phyloP scores from a whole-genome alignment of 2,888 invertebrate genomes.

The Papilio gigon region DNA sequence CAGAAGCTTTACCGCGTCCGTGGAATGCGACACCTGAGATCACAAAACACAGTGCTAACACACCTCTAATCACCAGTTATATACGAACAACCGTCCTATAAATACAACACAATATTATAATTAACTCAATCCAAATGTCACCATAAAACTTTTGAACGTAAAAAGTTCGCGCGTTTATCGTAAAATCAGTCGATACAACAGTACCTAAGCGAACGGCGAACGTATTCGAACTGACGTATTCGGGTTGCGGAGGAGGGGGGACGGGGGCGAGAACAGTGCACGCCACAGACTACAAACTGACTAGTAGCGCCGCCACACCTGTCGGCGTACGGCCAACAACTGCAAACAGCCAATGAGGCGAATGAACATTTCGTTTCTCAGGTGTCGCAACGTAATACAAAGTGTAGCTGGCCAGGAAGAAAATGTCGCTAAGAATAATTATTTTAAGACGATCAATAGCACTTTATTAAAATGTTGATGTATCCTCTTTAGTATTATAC shows the following conservation, averaged over 20 bases:
- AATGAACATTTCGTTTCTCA: constrained; percentile 52
- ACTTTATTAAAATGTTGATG: too few relatives aligned
- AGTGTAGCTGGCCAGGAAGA: constrained; percentile 57
- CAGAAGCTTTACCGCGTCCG: constrained; percentile 74
- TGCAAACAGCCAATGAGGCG: constrained; percentile 49
- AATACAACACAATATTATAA: constrained; percentile 48
- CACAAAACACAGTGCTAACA: constrained; percentile 68
- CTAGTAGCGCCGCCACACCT: constrained; percentile 67
- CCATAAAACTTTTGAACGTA: constrained; percentile 52
- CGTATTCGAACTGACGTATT: constrained; percentile 65
- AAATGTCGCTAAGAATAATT: too few relatives aligned
- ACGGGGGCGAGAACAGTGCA: constrained; percentile 48
- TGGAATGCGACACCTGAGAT: constrained; percentile 79
- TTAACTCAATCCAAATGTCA: constrained; percentile 48
- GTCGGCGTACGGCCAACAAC: constrained; percentile 50
- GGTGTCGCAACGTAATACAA: constrained; percentile 52
- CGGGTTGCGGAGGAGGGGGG: constrained; percentile 47
- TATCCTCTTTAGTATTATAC: too few relatives aligned
- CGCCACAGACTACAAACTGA: constrained; percentile 47
- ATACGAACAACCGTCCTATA: constrained; percentile 49
- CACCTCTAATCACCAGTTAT: constrained; percentile 49
- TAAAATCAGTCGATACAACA: constrained; percentile 48
- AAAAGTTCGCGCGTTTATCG: constrained; percentile 69
- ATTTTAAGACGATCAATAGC: too few relatives aligned
- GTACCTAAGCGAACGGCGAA: constrained; percentile 61